phyloP scores from a whole-genome alignment of 1,140 invertebrate species.

The Zaprionus kolodkinae region DNA sequence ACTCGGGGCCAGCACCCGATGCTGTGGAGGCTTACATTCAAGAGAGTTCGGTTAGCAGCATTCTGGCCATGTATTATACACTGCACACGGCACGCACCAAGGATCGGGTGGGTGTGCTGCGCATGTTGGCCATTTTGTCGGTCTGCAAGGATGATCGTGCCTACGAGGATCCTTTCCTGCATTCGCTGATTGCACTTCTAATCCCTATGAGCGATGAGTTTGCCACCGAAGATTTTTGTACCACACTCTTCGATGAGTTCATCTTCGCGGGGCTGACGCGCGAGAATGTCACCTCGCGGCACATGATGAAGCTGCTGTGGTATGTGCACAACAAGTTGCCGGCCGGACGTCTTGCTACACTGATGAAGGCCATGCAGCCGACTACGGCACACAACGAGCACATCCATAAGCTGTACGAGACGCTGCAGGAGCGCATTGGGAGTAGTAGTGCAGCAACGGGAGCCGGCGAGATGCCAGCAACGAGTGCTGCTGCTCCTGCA shows the following conservation, averaged over 20 bases:
- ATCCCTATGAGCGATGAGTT: constrained; percentile 97
- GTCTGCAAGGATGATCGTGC: constrained; percentile 96
- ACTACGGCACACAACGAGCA: constrained; percentile 93
- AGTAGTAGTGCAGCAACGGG: constrained; percentile 64
- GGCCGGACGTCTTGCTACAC: constrained; percentile 89
- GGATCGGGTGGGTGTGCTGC: constrained; percentile 93
- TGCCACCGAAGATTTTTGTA: constrained; percentile 96
- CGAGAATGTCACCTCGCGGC: constrained; percentile 95
- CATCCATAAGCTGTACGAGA: constrained; percentile 91
- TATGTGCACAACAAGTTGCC: constrained; percentile 96
- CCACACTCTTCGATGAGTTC: constrained; percentile 98
- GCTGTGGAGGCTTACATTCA: constrained; percentile 95
- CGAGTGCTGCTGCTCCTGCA: neutral
- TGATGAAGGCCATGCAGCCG: constrained; percentile 95
- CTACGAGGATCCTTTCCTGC: constrained; percentile 97
- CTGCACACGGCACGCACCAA: constrained; percentile 92
- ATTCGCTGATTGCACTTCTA: constrained; percentile 94
- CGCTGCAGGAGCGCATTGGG: constrained; percentile 91
- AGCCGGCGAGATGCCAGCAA: constrained; percentile 45
- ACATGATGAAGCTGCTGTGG: constrained; percentile 96
- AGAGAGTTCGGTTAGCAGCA: constrained; percentile 95
- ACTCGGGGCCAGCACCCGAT: constrained; percentile 95
- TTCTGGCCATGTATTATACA: constrained; percentile 97
- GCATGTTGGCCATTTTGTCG: constrained; percentile 94
- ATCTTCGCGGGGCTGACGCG: constrained; percentile 94